These are phyloP conservation scores for Cuniculus paca DNA, from an alignment of 2,797 vertebrate species.

Conservation along the genomic window DNA sequence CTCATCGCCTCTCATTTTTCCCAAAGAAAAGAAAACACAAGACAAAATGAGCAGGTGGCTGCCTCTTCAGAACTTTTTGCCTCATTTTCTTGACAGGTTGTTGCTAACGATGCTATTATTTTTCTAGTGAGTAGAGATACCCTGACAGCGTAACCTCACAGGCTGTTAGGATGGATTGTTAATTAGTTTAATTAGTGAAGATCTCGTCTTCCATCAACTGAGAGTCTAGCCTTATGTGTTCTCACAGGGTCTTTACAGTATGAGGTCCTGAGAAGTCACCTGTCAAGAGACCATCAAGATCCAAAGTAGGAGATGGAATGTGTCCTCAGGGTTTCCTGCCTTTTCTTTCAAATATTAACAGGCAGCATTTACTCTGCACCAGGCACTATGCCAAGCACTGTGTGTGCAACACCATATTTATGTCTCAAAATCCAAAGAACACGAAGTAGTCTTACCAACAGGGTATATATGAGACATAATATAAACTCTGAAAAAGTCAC, in stretches of 20 bases:
- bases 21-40: conserved; percentile 8
- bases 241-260: background rate
- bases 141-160: conserved; percentile 75
- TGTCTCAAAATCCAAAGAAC: conserved; percentile 17
- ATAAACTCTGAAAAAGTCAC: background rate
- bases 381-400: background rate
- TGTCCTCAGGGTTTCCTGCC: background rate
- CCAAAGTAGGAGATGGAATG: background rate
- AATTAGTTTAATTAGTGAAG: conserved; percentile 81
- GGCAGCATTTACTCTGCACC: background rate
- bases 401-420: background rate
- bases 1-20: conserved; percentile 31
- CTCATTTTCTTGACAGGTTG: conserved; percentile 71
- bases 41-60: conserved; percentile 32
- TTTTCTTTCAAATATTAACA: background rate
- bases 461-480: background rate
- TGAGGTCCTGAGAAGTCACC: conserved; percentile 7
- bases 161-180: conserved; percentile 60
- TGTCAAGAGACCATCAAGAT: conserved; percentile 57
- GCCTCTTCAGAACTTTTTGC: conserved; percentile 16
- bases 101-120: conserved; percentile 78
- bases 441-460: background rate
- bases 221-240: conserved; percentile 29
- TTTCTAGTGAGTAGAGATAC: conserved; percentile 50
- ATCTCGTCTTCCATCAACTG: conserved; percentile 52